Evolutionary conservation across 2,797 vertebrate species (phyloP), one percentile per base, ranked within the genome.

Genomic region (Syncerus caffer): DNA sequence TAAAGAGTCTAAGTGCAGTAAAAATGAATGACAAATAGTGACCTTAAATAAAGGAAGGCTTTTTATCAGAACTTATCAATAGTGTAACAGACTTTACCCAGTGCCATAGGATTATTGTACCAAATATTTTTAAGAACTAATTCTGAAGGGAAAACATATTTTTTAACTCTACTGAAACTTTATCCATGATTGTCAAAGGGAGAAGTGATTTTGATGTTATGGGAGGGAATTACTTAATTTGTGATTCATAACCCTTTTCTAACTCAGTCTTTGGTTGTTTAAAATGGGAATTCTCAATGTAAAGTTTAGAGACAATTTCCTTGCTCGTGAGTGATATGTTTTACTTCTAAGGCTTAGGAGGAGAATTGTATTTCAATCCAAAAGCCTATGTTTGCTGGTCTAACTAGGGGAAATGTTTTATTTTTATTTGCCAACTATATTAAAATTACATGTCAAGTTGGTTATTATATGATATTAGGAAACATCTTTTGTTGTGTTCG

Each of bases 381-480:
- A 85, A 89, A 3, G 74, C 51, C 47, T 92, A 15, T 92, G 17
- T 91, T 86, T 87, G 85, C 64, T 92, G 8, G 19, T 86, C 29
- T 60, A 93, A 29, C 80, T 93, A 84, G 14, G 42, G 38, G 50
- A n/a, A 55, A 34, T 79, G 42, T 78, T 87, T 57, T 87, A 31
- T 83, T 87, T 89, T 94, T 91, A 71, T 67, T 97, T 93, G 11
- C 45, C 29, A 91, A 91, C 58, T 90, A 45, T 76, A 91, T 80
- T 90, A 71, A 93, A 92, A 55, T 57, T 45, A 10, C 9, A 51
- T 71, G 34, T 76, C 19, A 82, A 80, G 55, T 58, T 55, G 38
- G 15, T 76, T 96, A 57, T 7, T 82, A 57, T 21, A 47, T 0
- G 55, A 31, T n/a, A 38, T 58, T 93, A 60, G 27, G 25, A 85